These are phyloP conservation scores for honey bee (Apis mellifera) DNA, from an alignment of 1,140 invertebrate genomes.

Conservation along the genomic window Amel_HAv3.1 CM009931.2:6426501-6427000, in stretches of 20 bases:
- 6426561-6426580: not conserved
- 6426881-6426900: not conserved
- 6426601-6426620: not conserved
- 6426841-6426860: not conserved
- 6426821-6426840: not conserved
- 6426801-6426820: not conserved
- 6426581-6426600: not conserved
- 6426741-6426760: no score
- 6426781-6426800: not conserved
- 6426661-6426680: no score
- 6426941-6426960: no score
- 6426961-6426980: no score
- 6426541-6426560: not conserved
- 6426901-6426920: no score
- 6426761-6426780: not conserved
- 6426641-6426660: not conserved
- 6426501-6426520: not conserved
- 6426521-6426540: not conserved
- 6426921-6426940: no score
- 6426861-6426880: not conserved
- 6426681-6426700: no score
- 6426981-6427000: not conserved
- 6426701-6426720: no score
- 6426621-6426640: not conserved
- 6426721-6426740: no score